phyloP scores from a whole-genome alignment of 2,797 vertebrate genomes.

The Coregonus suidteri region DNA sequence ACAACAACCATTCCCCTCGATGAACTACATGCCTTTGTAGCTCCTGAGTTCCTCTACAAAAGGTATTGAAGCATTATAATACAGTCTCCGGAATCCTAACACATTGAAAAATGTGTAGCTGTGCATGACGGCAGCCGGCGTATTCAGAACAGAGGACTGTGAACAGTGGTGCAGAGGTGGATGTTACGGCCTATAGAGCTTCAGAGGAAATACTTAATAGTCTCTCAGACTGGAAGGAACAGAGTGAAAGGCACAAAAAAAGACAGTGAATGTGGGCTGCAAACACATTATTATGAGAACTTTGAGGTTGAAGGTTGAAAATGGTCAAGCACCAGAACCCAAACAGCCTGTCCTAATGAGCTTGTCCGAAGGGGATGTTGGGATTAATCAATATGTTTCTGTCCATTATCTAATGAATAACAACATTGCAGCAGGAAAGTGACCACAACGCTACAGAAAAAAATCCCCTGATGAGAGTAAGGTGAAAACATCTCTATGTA shows the following conservation, averaged over 20 bases:
- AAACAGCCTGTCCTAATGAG: neutral
- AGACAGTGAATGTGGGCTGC: neutral
- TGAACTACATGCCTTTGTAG: neutral
- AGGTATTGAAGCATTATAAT: neutral
- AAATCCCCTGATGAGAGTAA: neutral
- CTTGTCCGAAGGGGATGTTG: neutral
- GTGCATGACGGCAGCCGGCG: neutral
- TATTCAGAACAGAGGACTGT: neutral
- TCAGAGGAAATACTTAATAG: neutral
- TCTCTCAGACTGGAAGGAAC: neutral
- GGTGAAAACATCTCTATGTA: neutral
- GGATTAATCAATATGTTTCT: neutral
- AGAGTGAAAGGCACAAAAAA: neutral
- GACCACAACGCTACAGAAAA: neutral
- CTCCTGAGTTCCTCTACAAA: neutral
- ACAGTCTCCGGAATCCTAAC: neutral
- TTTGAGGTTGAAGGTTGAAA: conserved; percentile 39
- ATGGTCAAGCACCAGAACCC: neutral
- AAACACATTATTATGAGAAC: conserved; percentile 50
- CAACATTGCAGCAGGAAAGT: neutral
- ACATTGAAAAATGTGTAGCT: neutral
- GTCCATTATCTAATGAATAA: neutral
- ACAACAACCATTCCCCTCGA: neutral
- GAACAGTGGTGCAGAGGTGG: neutral
- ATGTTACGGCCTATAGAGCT: neutral